Evolutionary conservation across 2,888 invertebrate species (phyloP), one percentile per base, ranked within the genome.

Genomic region (Incurvaria masculella): DNA sequence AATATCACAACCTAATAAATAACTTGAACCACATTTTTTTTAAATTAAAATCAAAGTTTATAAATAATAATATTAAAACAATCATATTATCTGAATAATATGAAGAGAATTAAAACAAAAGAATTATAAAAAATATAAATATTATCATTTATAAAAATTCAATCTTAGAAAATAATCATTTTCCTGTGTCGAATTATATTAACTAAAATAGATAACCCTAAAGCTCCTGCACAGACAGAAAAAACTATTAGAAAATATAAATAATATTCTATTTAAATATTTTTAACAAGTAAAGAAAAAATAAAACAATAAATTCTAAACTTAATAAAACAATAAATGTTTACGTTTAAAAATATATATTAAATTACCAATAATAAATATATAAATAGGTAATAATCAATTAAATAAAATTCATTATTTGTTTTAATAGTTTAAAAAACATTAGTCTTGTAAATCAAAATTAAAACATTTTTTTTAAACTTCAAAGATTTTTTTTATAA

Each of bases 381-480:
- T n/a, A n/a, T n/a, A n/a, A n/a, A n/a, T n/a, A n/a, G n/a, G n/a
- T n/a, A n/a, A n/a, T n/a, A n/a, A n/a, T n/a, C n/a, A n/a, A 61
- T n/a, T n/a, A n/a, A 58, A 61, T n/a, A n/a, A n/a, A n/a, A n/a
- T 69, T 66, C 69, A 74, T 69, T 74, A 82, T 79, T 76, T 68
- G 78, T 59, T 81, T 81, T 81, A 80, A 82, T 83, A 84, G 79
- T 84, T 83, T 82, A 83, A 79, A 57, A 83, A 85, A 84, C 72
- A 79, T 80, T 82, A 82, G 79, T 84, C 79, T 85, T 84, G 83
- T n/a, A n/a, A n/a, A n/a, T n/a, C n/a, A n/a, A n/a, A n/a, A n/a
- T n/a, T n/a, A n/a, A n/a, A n/a, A n/a, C 85, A 85, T 61, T 67
- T 66, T 80, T 82, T 81, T 78, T 80, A 81, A 82, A 79, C 75